Evolutionary conservation across 2,113 vertebrate genomes (phyloP).

Genomic region (Aegotheles bennettii): DNA sequence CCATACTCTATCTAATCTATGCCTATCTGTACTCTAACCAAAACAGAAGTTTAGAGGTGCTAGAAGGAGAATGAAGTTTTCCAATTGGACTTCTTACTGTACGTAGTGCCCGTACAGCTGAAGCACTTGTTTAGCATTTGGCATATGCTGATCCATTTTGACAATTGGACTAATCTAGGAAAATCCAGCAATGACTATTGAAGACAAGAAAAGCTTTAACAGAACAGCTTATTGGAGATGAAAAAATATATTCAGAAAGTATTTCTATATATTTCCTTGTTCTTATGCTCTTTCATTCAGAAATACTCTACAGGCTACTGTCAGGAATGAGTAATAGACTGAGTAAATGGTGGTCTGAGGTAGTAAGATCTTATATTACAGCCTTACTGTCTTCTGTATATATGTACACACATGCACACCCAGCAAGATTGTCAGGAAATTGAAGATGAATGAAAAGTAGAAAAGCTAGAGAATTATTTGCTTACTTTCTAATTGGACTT

Average conservation of each 20-base stretch:
- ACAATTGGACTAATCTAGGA: neutral
- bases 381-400: neutral
- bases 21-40: neutral
- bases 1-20: neutral
- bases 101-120: neutral
- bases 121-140: neutral
- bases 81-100: neutral
- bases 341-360: neutral
- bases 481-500: neutral
- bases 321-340: neutral
- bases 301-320: neutral
- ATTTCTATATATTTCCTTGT: neutral
- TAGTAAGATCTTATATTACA: neutral
- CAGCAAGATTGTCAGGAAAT: neutral
- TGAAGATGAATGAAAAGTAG: neutral
- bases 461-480: neutral
- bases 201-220: neutral
- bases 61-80: neutral
- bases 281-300: neutral
- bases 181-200: neutral
- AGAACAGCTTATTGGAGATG: neutral
- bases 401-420: neutral
- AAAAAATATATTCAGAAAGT: neutral
- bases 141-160: neutral
- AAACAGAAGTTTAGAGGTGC: neutral